These are phyloP conservation scores for Belgica antarctica DNA, from an alignment of 2,888 invertebrate genomes.

Conservation along the genomic window DNA sequence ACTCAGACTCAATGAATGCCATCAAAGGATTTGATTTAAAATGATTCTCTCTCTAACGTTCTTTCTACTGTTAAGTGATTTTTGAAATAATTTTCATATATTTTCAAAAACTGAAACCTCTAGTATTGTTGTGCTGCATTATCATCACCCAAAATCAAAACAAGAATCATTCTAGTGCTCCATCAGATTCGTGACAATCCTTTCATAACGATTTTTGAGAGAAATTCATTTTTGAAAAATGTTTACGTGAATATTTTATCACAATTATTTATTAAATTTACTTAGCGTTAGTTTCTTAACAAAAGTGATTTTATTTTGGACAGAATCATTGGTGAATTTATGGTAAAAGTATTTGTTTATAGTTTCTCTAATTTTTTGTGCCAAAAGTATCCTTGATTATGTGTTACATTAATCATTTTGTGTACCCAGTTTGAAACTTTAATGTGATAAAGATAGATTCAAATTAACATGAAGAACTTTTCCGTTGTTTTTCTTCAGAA, in stretches of 20 bases:
- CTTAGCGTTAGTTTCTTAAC: too few relatives aligned
- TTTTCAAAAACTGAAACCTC: too few relatives aligned
- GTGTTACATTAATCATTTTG: not conserved
- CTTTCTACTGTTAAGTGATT: not conserved
- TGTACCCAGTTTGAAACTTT: constrained; percentile 8
- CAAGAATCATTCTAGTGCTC: not conserved
- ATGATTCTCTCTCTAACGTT: not conserved
- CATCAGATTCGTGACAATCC: constrained; percentile 3
- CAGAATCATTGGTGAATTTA: not conserved
- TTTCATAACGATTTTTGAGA: not conserved
- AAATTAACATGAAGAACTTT: not conserved
- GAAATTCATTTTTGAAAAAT: not conserved
- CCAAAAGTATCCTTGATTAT: not conserved
- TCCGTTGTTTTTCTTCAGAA: not conserved
- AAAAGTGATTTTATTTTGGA: constrained; percentile 1
- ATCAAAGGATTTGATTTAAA: too few relatives aligned
- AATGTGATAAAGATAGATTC: constrained; percentile 5
- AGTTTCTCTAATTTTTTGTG: constrained; percentile 2
- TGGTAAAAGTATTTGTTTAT: not conserved
- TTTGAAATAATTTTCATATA: not conserved
- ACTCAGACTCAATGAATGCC: too few relatives aligned
- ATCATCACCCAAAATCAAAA: not conserved
- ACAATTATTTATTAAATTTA: not conserved
- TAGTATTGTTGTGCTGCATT: too few relatives aligned
- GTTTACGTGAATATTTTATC: not conserved